Percentiles rank a stretch among this genome's conserved stretches.
Conservation (phyloP, 2,113 vertebrate genomes). For the Cinclus cinclus region DNA sequence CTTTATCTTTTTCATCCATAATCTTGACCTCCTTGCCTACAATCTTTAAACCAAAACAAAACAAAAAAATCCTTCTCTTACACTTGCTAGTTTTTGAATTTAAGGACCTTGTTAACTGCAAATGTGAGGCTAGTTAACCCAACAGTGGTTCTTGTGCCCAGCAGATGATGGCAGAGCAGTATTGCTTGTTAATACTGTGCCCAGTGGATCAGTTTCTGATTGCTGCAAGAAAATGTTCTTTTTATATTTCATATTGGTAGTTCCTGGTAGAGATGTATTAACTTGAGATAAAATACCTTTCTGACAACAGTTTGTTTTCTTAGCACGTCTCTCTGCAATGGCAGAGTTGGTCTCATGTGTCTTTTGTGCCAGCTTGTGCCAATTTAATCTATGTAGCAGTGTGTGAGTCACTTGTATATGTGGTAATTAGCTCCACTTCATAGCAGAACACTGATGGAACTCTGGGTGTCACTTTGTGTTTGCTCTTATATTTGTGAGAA, state of each 20-base stretch:
- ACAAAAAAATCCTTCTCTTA: neutral
- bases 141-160: neutral
- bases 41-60: neutral
- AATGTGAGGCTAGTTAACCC: neutral
- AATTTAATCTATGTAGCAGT: neutral
- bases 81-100: neutral
- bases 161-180: neutral
- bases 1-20: neutral
- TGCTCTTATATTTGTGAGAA: neutral
- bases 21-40: neutral
- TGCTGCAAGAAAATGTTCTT: neutral
- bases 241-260: neutral
- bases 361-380: neutral
- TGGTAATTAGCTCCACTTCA: neutral
- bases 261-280: neutral
- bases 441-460: neutral
- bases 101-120: neutral
- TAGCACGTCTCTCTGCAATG: neutral
- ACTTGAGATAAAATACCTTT: neutral
- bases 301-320: neutral
- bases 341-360: neutral
- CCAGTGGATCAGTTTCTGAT: neutral
- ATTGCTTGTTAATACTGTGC: neutral
- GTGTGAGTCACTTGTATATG: accelerated
- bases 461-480: neutral